A percentile compares a stretch with the other conserved stretches of the same genome.
These are phyloP conservation scores for Theristicus caerulescens DNA, from an alignment of 2,113 vertebrate species.

Conservation along the genomic window DNA sequence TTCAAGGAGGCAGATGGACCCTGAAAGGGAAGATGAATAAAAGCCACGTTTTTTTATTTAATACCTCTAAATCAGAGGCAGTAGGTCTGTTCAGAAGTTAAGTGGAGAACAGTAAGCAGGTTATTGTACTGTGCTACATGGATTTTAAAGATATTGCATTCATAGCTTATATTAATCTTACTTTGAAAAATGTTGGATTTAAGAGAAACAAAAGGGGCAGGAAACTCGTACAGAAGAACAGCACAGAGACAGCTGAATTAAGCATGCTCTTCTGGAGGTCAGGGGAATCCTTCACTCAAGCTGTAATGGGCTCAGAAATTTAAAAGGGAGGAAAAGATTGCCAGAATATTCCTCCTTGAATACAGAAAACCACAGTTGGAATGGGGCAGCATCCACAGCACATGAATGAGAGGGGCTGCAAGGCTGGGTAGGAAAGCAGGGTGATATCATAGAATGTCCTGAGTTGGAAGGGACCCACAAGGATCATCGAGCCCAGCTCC, in stretches of 20 bases:
- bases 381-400: background rate
- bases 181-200: background rate
- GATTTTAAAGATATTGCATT: background rate
- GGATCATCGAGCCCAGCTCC: too few species aligned
- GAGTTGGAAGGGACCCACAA: too few species aligned
- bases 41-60: background rate
- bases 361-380: background rate
- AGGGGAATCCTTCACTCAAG: background rate
- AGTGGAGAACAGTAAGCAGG: background rate
- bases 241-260: background rate
- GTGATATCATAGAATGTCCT: accelerated
- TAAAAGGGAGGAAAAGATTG: background rate
- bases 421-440: background rate
- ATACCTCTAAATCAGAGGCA: background rate
- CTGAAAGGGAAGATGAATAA: background rate
- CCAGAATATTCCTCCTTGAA: background rate
- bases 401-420: background rate
- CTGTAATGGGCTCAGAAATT: background rate
- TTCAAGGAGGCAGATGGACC: background rate
- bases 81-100: background rate
- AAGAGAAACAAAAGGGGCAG: background rate
- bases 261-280: background rate
- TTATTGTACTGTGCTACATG: background rate
- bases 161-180: background rate
- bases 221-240: background rate